Evolutionary conservation across 2,113 vertebrate genomes (phyloP).

Genomic region (Pomatostomus ruficeps): DNA sequence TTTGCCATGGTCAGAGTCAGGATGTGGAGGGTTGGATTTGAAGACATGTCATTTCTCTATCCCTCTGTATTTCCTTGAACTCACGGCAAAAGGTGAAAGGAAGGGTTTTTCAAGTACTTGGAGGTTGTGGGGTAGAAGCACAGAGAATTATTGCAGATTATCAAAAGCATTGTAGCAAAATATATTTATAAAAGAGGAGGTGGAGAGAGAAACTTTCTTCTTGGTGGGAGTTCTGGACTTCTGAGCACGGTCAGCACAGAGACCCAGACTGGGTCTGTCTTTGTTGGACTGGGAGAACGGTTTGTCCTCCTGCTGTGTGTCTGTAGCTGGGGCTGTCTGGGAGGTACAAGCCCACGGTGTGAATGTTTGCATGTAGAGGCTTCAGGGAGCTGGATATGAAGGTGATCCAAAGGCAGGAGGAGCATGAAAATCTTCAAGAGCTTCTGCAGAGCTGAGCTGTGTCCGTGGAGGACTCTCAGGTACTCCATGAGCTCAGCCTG

Average conservation of each 20-base stretch:
- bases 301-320: neutral
- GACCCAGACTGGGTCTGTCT: neutral
- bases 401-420: neutral
- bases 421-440: neutral
- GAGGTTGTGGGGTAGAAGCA: neutral
- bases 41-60: neutral
- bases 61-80: neutral
- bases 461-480: neutral
- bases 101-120: neutral
- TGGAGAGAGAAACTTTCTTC: neutral
- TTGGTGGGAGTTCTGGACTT: neutral
- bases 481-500: neutral
- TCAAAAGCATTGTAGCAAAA: neutral
- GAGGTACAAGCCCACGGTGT: neutral
- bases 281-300: neutral
- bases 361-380: neutral
- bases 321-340: neutral
- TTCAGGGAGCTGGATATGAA: neutral
- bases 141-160: neutral
- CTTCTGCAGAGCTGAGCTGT: neutral
- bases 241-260: neutral
- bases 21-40: neutral
- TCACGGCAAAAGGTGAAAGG: neutral
- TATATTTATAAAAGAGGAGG: neutral
- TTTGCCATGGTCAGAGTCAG: neutral